Conservation (phyloP, 2,888 invertebrate genomes). For the Rhorus exstirpatorius region DNA sequence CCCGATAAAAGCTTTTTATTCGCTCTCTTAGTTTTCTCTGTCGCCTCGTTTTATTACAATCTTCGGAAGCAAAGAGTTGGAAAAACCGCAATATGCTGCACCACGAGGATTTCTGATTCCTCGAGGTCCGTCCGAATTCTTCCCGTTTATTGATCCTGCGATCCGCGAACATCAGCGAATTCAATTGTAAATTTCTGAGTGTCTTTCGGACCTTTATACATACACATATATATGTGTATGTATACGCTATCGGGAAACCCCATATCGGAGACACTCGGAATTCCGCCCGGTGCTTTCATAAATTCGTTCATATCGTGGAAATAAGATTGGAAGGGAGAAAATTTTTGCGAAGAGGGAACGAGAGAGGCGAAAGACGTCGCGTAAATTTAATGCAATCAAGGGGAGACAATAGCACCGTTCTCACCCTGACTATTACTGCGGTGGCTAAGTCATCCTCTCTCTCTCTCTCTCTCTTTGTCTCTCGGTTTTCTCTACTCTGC, state of each 20-base stretch:
- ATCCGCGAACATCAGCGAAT: not conserved
- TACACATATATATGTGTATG: not conserved
- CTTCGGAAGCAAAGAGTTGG: not conserved
- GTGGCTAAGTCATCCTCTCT: slow-evolving; percentile 8
- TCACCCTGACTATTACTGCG: slow-evolving; percentile 34
- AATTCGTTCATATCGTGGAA: slow-evolving; percentile 41
- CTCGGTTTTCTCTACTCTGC: not conserved
- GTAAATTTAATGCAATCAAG: slow-evolving; percentile 64
- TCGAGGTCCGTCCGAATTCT: not conserved
- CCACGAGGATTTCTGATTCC: not conserved
- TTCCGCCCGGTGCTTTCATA: slow-evolving; percentile 15
- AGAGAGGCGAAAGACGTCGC: slow-evolving; percentile 42
- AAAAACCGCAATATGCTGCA: not conserved
- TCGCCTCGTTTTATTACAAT: not conserved
- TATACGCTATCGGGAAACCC: not conserved
- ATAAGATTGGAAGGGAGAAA: slow-evolving; percentile 47
- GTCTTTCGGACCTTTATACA: too few relatives aligned
- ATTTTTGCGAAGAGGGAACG: slow-evolving; percentile 19
- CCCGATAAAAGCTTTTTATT: not conserved
- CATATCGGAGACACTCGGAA: not conserved
- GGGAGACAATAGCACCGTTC: slow-evolving; percentile 52
- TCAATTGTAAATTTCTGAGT: not conserved
- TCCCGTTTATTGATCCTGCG: not conserved
- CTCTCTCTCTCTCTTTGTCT: not conserved
- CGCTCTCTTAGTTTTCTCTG: not conserved